Conservation (phyloP, 2,888 invertebrate species). For the Drosophila lacicola region DNA sequence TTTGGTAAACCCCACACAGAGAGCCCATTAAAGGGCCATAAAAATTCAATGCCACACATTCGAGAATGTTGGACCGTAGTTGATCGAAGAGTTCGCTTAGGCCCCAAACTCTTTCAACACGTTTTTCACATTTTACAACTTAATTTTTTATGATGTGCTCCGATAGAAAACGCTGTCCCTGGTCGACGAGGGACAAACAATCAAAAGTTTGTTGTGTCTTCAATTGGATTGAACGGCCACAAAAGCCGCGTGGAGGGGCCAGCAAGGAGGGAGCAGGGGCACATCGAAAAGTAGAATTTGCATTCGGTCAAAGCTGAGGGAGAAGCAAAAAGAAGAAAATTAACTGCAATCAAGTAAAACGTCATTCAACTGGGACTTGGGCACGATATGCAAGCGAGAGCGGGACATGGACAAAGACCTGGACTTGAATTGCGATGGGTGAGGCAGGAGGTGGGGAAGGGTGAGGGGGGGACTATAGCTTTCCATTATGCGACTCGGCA, state of each 20-base stretch:
- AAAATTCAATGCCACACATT: conserved; percentile 47
- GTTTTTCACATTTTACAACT: conserved; percentile 74
- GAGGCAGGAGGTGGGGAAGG: not conserved
- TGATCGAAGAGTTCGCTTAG: conserved; percentile 46
- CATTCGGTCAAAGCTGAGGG: conserved; percentile 61
- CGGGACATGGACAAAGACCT: conserved; percentile 20
- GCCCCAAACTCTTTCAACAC: conserved; percentile 66
- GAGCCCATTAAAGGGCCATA: conserved; percentile 39
- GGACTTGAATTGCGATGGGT: conserved; percentile 25
- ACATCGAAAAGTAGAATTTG: conserved; percentile 69
- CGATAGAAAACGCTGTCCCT: conserved; percentile 33
- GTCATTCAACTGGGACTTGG: conserved; percentile 65
- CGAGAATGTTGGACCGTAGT: conserved; percentile 28
- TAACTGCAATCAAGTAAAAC: conserved; percentile 82
- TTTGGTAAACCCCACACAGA: conserved; percentile 4
- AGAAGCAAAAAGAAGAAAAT: conserved; percentile 60
- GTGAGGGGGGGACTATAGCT: conserved; percentile 28
- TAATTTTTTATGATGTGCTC: conserved; percentile 62
- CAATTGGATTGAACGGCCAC: conserved; percentile 47
- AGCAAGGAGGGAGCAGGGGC: not conserved
- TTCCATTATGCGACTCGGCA: conserved; percentile 53
- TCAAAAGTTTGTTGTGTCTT: conserved; percentile 64
- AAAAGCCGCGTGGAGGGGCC: conserved; percentile 21
- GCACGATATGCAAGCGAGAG: conserved; percentile 24
- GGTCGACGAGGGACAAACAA: conserved; percentile 57